These are phyloP conservation scores for Tetramorium bicarinatum DNA, from an alignment of 2,888 invertebrate species.

Conservation along the genomic window DNA sequence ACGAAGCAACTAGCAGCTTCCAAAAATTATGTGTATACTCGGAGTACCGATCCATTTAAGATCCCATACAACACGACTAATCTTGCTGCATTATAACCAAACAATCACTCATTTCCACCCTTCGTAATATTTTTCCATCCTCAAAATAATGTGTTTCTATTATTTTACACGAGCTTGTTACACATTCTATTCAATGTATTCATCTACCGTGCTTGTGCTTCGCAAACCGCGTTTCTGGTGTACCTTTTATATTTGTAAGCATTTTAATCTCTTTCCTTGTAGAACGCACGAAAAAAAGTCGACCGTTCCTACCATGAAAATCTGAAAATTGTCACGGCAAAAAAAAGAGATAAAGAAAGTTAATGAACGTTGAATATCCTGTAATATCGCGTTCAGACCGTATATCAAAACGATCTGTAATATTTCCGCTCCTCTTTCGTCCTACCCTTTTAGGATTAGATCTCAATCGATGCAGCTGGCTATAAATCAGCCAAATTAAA, in stretches of 20 bases:
- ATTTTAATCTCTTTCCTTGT: constrained; percentile 13
- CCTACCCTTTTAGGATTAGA: constrained; percentile 25
- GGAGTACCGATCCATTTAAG: not conserved
- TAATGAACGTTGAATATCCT: constrained; percentile 8
- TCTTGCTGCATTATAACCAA: not conserved
- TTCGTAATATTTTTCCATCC: constrained; percentile 1
- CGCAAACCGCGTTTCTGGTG: constrained; percentile 4
- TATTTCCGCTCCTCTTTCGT: constrained; percentile 17
- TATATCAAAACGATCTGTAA: constrained; percentile 18
- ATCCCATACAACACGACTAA: constrained; percentile 8
- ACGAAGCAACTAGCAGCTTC: constrained; percentile 11
- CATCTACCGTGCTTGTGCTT: constrained; percentile 34
- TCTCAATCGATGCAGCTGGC: constrained; percentile 15
- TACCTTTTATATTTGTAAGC: not conserved
- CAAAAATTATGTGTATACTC: constrained; percentile 27
- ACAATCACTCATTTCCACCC: constrained; percentile 14
- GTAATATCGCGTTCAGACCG: constrained; percentile 3
- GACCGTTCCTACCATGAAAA: not conserved
- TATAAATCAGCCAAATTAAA: constrained; percentile 67
- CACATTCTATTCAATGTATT: constrained; percentile 16
- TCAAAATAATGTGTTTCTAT: constrained; percentile 20
- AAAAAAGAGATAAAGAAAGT: constrained; percentile 8
- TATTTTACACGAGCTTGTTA: constrained; percentile 7
- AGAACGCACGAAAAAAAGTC: constrained; percentile 5
- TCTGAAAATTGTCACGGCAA: constrained; percentile 10